phyloP scores from a whole-genome alignment of 2,113 vertebrate genomes.

The Paralichthys olivaceus region DNA sequence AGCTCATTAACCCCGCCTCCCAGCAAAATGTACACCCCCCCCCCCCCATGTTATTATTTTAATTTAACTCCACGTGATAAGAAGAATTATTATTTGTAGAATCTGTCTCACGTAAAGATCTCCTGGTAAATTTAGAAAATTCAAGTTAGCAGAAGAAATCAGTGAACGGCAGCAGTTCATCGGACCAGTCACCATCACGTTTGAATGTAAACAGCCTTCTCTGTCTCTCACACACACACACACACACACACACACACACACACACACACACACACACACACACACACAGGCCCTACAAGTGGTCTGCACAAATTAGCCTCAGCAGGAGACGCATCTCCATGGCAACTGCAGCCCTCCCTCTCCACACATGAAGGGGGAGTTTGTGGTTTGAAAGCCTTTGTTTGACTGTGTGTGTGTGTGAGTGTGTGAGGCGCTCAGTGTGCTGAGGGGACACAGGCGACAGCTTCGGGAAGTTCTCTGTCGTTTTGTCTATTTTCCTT shows the following conservation, averaged over 20 bases:
- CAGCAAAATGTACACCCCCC: too few relatives aligned
- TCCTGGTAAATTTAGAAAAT: background rate
- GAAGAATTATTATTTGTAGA: too few relatives aligned
- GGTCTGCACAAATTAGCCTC: constrained; percentile 82
- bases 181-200: constrained; percentile 20
- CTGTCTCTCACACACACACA: constrained; percentile 22
- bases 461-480: constrained; percentile 37
- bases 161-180: background rate
- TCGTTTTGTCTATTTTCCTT: background rate
- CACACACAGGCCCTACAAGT: constrained; percentile 66
- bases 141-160: background rate
- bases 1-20: too few relatives aligned
- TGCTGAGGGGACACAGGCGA: background rate
- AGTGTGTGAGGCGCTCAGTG: constrained; percentile 4
- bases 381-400: constrained; percentile 74
- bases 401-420: constrained; percentile 49
- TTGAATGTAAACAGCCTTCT: constrained; percentile 76
- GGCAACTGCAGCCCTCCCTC: constrained; percentile 74
- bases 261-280: constrained; percentile 34
- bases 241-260: constrained; percentile 35
- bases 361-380: constrained; percentile 52
- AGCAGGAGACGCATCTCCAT: constrained; percentile 82
- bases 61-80: too few relatives aligned
- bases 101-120: too few relatives aligned
- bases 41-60: too few relatives aligned